Base-by-base conservation (phyloP, 1,140 invertebrate genomes). In the Cotesia typhae region DNA sequence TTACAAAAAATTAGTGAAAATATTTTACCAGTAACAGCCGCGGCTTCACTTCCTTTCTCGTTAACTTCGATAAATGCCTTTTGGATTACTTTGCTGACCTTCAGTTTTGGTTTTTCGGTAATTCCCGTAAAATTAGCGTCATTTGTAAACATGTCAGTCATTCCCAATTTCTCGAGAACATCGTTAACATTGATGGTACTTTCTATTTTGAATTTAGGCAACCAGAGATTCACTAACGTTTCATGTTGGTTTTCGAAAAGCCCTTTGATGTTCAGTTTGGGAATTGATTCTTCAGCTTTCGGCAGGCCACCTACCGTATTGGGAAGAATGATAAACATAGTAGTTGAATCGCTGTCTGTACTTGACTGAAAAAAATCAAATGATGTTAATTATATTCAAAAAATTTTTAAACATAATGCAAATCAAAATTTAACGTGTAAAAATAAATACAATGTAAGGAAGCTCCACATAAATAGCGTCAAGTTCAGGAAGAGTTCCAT, bases 151-250 rank as follows among this genome's bases (percentile, higher is more conserved):
- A 89, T 77, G 28, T 87, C 83, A 0, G 67, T 76, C 47, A 92
- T 81, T 12, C 89, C 89, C 80, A 91, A 74, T 83, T 89, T 81
- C 20, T 77, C 80, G 14, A 94, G 81, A 71, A 87, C 76, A 0
- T 88, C 81, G 37, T 87, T 86, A 73, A 94, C 78, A 53, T 92
- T 82, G 14, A 91, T 81, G 0, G 85, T 88, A 41, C 88, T 85
- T 81, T 93, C 91, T 53, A 94, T 85, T 79, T 92, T 93, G 78
- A 94, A 94, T 79, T 90, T 92, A 0, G 93, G 93, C 72, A 94
- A 79, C 53, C 81, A 80, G 0, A 93, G 83, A 14, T 83, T 73
- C 3, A 92, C 83, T 71, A 89, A 0, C 71, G 72, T 14, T 72
- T 78, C 37, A 68, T 70, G 6, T 78, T 71, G 75, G 83, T 76